Conservation (phyloP, 2,888 invertebrate species). For the Taenaris catops region DNA sequence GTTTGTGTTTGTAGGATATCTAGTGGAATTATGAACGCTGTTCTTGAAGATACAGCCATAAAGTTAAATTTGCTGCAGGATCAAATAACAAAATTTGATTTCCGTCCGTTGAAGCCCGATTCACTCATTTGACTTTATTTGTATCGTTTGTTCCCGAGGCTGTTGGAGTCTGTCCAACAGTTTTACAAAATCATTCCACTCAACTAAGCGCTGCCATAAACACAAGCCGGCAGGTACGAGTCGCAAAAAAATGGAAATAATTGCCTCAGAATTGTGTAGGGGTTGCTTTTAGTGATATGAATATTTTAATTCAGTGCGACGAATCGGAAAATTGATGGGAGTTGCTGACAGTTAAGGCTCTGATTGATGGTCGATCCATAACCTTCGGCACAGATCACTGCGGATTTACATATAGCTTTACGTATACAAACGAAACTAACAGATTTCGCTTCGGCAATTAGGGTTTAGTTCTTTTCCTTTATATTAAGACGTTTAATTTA, state of each 20-base stretch:
- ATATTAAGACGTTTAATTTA: no score
- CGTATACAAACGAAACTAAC: no score
- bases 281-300: conserved; percentile 45
- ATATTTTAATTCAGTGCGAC: conserved; percentile 41
- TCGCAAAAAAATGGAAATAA: conserved; percentile 71
- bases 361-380: no score
- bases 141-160: conserved; percentile 64
- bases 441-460: no score
- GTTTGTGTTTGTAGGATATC: no score
- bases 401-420: no score
- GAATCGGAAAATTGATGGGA: conserved; percentile 2
- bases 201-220: conserved; percentile 78
- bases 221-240: conserved; percentile 74
- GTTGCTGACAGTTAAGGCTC: not conserved
- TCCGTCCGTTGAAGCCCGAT: conserved; percentile 35
- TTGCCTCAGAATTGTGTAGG: conserved; percentile 60
- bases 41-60: no score
- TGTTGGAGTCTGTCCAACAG: conserved; percentile 72
- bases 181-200: conserved; percentile 80
- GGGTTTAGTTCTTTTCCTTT: no score
- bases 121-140: conserved; percentile 75
- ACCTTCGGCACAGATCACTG: no score
- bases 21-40: no score
- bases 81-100: conserved; percentile 29
- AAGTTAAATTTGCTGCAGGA: conserved; percentile 11